Evolutionary conservation across 2,113 vertebrate genomes (phyloP).

Genomic region (Bos javanicus): DNA sequence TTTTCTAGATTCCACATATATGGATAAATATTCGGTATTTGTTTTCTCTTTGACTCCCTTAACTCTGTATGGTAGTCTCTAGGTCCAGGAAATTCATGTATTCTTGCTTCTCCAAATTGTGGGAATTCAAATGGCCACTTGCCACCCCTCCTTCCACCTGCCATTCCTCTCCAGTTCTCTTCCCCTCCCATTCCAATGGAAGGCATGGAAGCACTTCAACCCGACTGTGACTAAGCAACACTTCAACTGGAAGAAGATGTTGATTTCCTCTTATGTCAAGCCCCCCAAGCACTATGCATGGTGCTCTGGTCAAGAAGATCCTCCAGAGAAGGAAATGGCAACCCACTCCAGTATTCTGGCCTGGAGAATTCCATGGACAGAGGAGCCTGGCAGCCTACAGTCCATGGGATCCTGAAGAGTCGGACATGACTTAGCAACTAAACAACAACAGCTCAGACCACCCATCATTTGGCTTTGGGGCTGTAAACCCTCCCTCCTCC

Average conservation of each 20-base stretch:
- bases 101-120: neutral
- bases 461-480: neutral
- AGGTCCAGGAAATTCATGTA: neutral
- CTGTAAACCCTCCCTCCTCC: neutral
- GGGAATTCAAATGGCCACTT: neutral
- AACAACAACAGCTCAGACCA: neutral
- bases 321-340: neutral
- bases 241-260: neutral
- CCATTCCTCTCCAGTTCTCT: neutral
- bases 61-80: neutral
- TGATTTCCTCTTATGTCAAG: neutral
- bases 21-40: neutral
- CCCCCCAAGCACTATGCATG: neutral
- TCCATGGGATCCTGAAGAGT: neutral
- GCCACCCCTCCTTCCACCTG: neutral
- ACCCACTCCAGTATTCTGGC: neutral
- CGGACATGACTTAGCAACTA: neutral
- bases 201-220: rapidly evolving
- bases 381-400: neutral
- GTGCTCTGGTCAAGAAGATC: neutral
- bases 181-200: neutral
- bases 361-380: neutral
- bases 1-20: neutral
- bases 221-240: neutral
- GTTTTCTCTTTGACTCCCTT: neutral